These are phyloP conservation scores for Ia io DNA, from an alignment of 2,113 vertebrate genomes.

Conservation along the genomic window DNA sequence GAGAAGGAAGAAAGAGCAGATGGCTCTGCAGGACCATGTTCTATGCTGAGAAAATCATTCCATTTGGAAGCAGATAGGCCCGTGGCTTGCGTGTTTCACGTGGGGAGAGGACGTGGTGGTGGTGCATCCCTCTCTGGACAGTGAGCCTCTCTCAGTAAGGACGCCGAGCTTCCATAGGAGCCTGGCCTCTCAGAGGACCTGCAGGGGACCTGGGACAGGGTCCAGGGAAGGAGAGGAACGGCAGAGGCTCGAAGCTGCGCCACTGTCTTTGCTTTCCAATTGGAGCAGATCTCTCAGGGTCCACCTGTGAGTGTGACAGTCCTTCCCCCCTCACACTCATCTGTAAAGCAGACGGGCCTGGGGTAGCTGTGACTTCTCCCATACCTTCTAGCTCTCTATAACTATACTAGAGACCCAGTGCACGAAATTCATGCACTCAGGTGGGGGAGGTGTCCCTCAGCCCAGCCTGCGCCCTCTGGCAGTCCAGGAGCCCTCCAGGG, in stretches of 20 bases:
- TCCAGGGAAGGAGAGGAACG: neutral
- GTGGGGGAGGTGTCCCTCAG: no score
- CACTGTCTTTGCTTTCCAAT: neutral
- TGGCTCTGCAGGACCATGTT: neutral
- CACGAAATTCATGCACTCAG: no score
- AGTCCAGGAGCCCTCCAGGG: no score
- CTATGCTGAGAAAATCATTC: neutral
- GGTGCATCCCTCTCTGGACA: neutral
- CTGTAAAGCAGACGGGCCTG: accelerated
- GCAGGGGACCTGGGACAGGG: neutral
- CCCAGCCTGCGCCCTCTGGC: no score
- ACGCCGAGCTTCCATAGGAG: neutral
- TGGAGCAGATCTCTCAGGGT: neutral
- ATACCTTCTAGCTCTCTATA: neutral
- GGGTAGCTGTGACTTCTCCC: neutral
- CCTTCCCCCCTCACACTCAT: neutral
- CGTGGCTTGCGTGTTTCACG: neutral
- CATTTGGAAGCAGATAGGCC: neutral
- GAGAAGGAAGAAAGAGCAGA: neutral
- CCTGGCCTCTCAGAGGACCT: no score
- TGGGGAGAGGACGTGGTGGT: neutral
- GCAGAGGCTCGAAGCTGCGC: accelerated
- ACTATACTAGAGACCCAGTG: neutral
- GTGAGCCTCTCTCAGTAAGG: neutral
- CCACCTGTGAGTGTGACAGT: neutral